phyloP scores from a whole-genome alignment of 2,888 invertebrate genomes.

The Lissonota sp. region DNA sequence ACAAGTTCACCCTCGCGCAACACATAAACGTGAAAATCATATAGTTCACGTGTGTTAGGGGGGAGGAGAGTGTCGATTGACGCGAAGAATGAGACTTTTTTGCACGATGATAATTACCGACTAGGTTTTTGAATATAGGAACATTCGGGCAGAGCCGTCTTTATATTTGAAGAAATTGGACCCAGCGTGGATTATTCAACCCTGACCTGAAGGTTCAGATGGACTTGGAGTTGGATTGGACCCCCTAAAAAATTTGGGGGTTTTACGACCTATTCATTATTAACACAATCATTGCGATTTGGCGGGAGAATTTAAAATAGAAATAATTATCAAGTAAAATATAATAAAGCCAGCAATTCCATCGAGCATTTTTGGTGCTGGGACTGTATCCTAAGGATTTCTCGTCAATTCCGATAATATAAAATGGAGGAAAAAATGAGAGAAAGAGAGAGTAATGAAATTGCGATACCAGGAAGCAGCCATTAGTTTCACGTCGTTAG shows the following conservation, averaged over 20 bases:
- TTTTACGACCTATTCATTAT: not conserved
- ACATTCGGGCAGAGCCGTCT: too few species aligned
- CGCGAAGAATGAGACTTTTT: not conserved
- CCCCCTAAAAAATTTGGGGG: too few species aligned
- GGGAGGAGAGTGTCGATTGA: not conserved
- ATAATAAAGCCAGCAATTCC: constrained; percentile 30
- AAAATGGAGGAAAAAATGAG: constrained; percentile 30
- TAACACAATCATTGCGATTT: not conserved
- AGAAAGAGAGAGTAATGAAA: constrained; percentile 40
- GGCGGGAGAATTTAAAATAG: constrained; percentile 11
- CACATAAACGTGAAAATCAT: constrained; percentile 8
- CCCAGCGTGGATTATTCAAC: too few species aligned
- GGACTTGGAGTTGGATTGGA: not conserved
- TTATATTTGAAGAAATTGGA: not conserved
- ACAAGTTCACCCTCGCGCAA: constrained; percentile 22
- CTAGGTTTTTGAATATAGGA: too few species aligned
- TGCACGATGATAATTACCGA: too few species aligned
- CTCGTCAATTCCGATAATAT: not conserved
- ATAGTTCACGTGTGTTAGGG: not conserved
- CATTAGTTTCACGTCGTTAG: constrained; percentile 56
- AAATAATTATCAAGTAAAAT: constrained; percentile 35
- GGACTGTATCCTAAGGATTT: not conserved
- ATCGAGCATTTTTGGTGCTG: constrained; percentile 14
- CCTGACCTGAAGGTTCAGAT: not conserved
- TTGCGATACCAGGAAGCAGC: constrained; percentile 53